Conservation (phyloP, 2,888 invertebrate species). For the Ectobius pallidus region DNA sequence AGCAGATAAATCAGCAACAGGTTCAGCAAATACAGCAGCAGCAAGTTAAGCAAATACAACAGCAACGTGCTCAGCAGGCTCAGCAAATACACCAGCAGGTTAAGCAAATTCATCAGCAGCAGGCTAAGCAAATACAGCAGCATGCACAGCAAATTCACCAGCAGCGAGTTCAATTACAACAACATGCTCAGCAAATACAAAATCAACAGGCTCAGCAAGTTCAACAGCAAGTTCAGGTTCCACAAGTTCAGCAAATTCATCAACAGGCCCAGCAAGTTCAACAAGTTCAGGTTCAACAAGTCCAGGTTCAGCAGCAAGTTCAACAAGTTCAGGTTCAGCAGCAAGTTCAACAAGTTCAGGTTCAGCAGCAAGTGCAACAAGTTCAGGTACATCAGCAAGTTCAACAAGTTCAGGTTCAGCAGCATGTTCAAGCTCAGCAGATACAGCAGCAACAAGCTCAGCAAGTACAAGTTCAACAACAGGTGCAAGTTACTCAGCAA, state of each 20-base stretch:
- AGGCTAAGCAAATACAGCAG: not conserved
- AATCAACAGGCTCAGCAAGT: too few species aligned
- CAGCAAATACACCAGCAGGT: not conserved
- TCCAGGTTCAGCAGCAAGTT: not conserved
- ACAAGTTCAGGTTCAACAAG: constrained; percentile 19
- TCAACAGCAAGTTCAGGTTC: too few species aligned
- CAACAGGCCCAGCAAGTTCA: not conserved
- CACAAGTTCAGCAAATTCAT: not conserved
- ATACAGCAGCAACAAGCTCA: not conserved
- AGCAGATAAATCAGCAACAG: not conserved
- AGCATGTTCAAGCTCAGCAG: not conserved
- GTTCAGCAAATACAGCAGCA: too few species aligned
- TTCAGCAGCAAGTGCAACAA: constrained; percentile 8
- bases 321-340: not conserved
- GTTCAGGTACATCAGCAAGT: constrained; percentile 11
- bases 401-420: constrained; percentile 21
- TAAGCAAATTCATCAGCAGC: too few species aligned
- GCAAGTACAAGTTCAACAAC: constrained; percentile 10
- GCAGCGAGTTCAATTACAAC: constrained; percentile 10
- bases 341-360: constrained; percentile 21
- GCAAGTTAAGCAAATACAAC: not conserved
- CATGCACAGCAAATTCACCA: not conserved
- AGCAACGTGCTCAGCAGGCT: not conserved
- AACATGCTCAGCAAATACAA: not conserved
- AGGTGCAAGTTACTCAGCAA: not conserved